Percentiles rank a stretch among this genome's conserved stretches.
phyloP scores from a whole-genome alignment of 1,140 invertebrate species.

The Atopsyche davidsoni region DNA sequence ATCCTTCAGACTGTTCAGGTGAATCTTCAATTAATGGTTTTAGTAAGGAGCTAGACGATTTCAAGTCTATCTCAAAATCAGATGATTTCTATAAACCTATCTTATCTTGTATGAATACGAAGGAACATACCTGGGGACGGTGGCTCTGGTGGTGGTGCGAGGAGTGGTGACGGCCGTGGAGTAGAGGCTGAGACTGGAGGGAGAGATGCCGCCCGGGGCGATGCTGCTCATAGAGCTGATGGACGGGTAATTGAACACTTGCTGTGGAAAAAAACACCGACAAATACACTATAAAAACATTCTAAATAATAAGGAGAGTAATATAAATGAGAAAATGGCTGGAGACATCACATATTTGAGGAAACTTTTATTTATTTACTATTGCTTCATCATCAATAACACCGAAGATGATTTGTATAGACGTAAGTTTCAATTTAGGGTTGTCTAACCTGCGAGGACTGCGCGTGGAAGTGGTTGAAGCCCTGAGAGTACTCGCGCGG shows the following conservation, averaged over 20 bases:
- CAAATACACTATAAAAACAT: too few relatives aligned
- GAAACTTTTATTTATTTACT: too few relatives aligned
- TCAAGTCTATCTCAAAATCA: background rate
- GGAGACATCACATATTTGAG: too few relatives aligned
- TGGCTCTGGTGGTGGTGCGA: conserved; percentile 53
- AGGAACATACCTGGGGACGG: conserved; percentile 33
- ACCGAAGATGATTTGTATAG: too few relatives aligned
- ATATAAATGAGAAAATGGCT: too few relatives aligned
- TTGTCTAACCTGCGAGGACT: conserved; percentile 76
- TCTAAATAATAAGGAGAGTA: too few relatives aligned
- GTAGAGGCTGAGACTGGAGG: conserved; percentile 83
- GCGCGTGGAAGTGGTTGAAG: conserved; percentile 86
- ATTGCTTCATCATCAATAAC: too few relatives aligned
- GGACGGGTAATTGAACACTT: conserved; percentile 76
- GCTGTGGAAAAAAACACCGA: too few relatives aligned
- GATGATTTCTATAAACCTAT: background rate
- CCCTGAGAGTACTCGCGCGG: conserved; percentile 54
- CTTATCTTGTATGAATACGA: background rate
- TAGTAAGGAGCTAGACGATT: too few relatives aligned
- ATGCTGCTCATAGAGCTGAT: conserved; percentile 32
- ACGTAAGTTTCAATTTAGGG: background rate
- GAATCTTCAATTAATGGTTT: too few relatives aligned
- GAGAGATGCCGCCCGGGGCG: conserved; percentile 48
- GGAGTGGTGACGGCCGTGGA: conserved; percentile 72
- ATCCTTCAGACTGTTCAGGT: too few relatives aligned